phyloP scores from a whole-genome alignment of 2,888 invertebrate genomes.

The Sialis fuliginosa region DNA sequence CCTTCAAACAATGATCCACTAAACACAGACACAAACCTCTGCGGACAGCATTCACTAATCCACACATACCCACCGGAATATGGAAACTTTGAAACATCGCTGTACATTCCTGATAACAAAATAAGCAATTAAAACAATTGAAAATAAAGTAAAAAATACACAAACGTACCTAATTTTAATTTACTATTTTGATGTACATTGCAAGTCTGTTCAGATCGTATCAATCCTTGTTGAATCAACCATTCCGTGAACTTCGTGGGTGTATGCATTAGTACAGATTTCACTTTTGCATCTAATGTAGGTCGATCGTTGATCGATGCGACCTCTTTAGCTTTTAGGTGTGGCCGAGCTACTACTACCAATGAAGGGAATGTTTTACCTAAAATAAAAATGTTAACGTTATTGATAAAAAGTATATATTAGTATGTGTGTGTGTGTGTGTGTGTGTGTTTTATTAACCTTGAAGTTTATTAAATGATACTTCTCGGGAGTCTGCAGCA shows the following conservation, averaged over 20 bases:
- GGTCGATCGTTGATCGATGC: slow-evolving; percentile 35
- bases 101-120: slow-evolving; percentile 52
- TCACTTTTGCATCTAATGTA: slow-evolving; percentile 59
- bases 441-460: slow-evolving; percentile 20
- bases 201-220: slow-evolving; percentile 65
- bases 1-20: slow-evolving; percentile 76
- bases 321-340: slow-evolving; percentile 50
- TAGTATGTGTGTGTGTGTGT: background rate
- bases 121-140: background rate
- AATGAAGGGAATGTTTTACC: slow-evolving; percentile 75
- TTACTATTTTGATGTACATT: slow-evolving; percentile 46
- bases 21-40: slow-evolving; percentile 72
- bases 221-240: slow-evolving; percentile 71
- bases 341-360: slow-evolving; percentile 67
- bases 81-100: slow-evolving; percentile 68
- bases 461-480: slow-evolving; percentile 59
- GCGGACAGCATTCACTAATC: slow-evolving; percentile 77
- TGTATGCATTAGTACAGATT: slow-evolving; percentile 61
- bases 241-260: slow-evolving; percentile 79
- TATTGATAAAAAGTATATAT: background rate
- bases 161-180: slow-evolving; percentile 46
- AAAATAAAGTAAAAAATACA: background rate
- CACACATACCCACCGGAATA: slow-evolving; percentile 83
- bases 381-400: slow-evolving; percentile 7
- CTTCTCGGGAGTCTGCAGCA: slow-evolving; percentile 50